Percentiles rank a stretch among this genome's conserved stretches.
Conservation (phyloP, 1,140 invertebrate genomes). For the Dufourea novaeangliae region DNA sequence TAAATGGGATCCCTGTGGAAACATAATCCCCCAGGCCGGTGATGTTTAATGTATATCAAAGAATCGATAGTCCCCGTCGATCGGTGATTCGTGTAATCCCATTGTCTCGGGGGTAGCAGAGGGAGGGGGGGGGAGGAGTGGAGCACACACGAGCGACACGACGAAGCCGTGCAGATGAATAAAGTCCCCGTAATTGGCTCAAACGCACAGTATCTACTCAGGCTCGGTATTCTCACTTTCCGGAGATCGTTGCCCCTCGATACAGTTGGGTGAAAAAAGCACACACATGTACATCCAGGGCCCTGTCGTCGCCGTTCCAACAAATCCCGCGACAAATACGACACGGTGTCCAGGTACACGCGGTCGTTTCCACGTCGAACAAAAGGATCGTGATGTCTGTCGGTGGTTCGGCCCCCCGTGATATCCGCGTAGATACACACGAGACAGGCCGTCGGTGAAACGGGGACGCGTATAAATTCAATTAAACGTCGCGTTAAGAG, state of each 20-base stretch:
- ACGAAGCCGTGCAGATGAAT: conserved; percentile 42
- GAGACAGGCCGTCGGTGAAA: background rate
- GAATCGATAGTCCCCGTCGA: conserved; percentile 31
- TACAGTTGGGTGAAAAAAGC: too few relatives aligned
- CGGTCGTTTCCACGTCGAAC: too few relatives aligned
- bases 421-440: background rate
- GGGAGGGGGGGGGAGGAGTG: background rate
- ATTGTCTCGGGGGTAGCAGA: conserved; percentile 2
- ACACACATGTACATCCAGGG: too few relatives aligned
- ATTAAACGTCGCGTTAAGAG: conserved; percentile 1
- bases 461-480: background rate
- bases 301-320: too few relatives aligned
- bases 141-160: background rate
- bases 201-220: too few relatives aligned
- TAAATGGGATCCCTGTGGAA: conserved; percentile 28
- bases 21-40: background rate
- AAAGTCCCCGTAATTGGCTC: conserved; percentile 46
- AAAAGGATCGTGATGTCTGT: background rate
- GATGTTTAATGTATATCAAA: conserved; percentile 32
- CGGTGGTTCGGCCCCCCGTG: too few relatives aligned
- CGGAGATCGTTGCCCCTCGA: conserved; percentile 44
- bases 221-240: conserved; percentile 47
- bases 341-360: too few relatives aligned
- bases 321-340: too few relatives aligned
- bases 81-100: conserved; percentile 45